phyloP scores from a whole-genome alignment of 2,888 invertebrate genomes.

The Endotricha flammealis region DNA sequence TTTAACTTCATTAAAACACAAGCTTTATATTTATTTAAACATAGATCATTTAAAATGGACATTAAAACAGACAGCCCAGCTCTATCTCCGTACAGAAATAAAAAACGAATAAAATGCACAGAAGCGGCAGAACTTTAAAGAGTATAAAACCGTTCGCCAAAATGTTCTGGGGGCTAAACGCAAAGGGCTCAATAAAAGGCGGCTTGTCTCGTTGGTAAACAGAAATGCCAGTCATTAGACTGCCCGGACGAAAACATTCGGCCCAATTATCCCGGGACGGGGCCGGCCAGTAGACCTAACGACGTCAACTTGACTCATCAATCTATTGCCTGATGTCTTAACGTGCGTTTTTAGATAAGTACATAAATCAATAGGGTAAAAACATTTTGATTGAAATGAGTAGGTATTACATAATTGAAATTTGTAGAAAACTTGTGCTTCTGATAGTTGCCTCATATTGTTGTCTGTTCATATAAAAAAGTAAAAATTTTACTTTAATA shows the following conservation, averaged over 20 bases:
- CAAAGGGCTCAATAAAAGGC: slow-evolving; percentile 67
- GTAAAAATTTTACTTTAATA: too few species aligned
- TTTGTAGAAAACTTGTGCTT: too few species aligned
- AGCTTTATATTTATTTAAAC: too few species aligned
- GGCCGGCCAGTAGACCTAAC: slow-evolving; percentile 57
- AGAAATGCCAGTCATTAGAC: slow-evolving; percentile 73
- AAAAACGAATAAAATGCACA: slow-evolving; percentile 10
- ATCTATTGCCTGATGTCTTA: slow-evolving; percentile 41
- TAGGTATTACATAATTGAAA: too few species aligned
- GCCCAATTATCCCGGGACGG: slow-evolving; percentile 61
- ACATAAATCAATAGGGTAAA: too few species aligned
- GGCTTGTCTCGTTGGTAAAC: slow-evolving; percentile 64
- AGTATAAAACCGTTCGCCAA: slow-evolving; percentile 44
- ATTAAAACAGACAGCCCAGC: too few species aligned
- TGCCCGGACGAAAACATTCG: slow-evolving; percentile 64
- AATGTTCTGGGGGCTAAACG: slow-evolving; percentile 47
- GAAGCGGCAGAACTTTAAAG: slow-evolving; percentile 29
- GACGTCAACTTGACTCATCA: slow-evolving; percentile 67
- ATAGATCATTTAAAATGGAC: too few species aligned
- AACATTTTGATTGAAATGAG: too few species aligned
- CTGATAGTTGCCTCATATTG: too few species aligned
- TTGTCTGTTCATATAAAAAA: too few species aligned
- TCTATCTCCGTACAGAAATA: slow-evolving; percentile 3
- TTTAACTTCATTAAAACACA: too few species aligned
- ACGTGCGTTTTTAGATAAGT: slow-evolving; percentile 1